Percentiles rank a stretch among this genome's conserved stretches.
Conservation (phyloP, 1,140 invertebrate species). For the Bombus picipes region DNA sequence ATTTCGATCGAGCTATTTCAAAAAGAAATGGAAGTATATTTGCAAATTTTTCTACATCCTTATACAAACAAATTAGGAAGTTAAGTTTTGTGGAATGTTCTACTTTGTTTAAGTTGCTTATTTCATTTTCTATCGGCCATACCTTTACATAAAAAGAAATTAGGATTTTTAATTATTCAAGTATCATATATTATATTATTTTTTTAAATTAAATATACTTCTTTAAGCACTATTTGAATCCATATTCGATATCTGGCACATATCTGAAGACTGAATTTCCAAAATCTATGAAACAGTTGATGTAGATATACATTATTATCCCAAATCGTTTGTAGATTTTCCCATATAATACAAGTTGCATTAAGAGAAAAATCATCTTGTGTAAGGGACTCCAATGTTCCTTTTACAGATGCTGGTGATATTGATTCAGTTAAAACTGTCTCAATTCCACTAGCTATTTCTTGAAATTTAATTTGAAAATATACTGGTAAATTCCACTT, state of each 20-base stretch:
- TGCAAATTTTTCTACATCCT: constrained; percentile 80
- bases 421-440: constrained; percentile 82
- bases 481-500: constrained; percentile 98
- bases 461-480: constrained; percentile 96
- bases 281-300: constrained; percentile 91
- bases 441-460: constrained; percentile 90
- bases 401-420: constrained; percentile 73
- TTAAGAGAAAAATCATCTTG: constrained; percentile 81
- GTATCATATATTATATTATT: constrained; percentile 62
- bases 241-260: constrained; percentile 89
- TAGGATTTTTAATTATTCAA: constrained; percentile 2
- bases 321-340: constrained; percentile 88
- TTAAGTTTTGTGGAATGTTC: constrained; percentile 73
- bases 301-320: constrained; percentile 88
- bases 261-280: constrained; percentile 93
- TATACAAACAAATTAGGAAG: constrained; percentile 82
- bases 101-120: constrained; percentile 57
- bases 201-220: constrained; percentile 61
- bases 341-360: constrained; percentile 83
- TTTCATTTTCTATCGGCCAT: constrained; percentile 74
- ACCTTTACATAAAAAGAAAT: constrained; percentile 46
- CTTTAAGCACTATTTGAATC: constrained; percentile 82
- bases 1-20: constrained; percentile 78
- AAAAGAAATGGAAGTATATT: constrained; percentile 81
- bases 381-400: constrained; percentile 69